Evolutionary conservation across 1,140 invertebrate species (phyloP), one percentile per base, ranked within the genome.

Genomic region (Aplysia californica): DNA sequence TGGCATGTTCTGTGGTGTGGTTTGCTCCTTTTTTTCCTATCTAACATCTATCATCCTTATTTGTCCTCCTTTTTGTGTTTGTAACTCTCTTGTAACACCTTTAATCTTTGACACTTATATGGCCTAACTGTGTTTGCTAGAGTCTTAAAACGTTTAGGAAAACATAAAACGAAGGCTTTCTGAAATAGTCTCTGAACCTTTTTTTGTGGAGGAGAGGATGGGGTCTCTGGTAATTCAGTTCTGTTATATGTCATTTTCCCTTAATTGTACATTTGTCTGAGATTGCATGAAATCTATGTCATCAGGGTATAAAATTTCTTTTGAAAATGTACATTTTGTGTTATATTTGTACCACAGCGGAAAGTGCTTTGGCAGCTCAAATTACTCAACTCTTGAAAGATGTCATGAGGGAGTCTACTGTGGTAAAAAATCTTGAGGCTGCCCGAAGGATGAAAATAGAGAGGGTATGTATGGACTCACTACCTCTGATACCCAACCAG

Each of bases 381-480:
- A 50, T 82, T 29, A 29, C 81, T 2, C 73, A 76, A 21, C 76
- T 85, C 0, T 65, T 83, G 20, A 65, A 59, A 36, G 61, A 75
- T 75, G 61, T 84, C 35, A 79, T 84, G 2, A 82, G 78, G 56
- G 81, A 83, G 44, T 55, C 21, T n/a, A 68, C 77, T 1, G 38
- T 87, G 31, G 38, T 44, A 15, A 84, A 83, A 69, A 80, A 76
- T 23, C 78, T 82, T 56, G 69, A 82, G 4, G 68, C 72, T 73
- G 79, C 80, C 3, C 78, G 80, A 64, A 80, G 81, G 31, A 65
- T 76, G n/a, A 66, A 68, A 31, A 65, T 71, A 20, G 71, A 80
- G 38, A 78, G 78, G 83, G 84, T 82, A 38, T 44, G 39, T 41
- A n/a, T 44, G n/a, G 5, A 10, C 15, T 41, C 21, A 4, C 10